phyloP scores from a whole-genome alignment of 2,113 vertebrate genomes.

The Nothoprocta pentlandii region DNA sequence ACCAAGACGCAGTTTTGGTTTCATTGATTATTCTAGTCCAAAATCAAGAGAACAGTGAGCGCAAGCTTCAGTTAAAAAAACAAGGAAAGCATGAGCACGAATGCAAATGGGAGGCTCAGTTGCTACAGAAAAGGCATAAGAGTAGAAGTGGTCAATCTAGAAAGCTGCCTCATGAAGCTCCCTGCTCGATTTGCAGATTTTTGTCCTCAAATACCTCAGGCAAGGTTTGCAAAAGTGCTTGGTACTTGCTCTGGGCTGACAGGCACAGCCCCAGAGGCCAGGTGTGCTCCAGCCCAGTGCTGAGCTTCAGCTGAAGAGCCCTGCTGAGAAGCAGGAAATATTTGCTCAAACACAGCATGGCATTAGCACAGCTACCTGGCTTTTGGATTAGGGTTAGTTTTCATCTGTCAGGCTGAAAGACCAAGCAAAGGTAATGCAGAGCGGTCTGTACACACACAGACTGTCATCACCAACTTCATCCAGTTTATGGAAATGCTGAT shows the following conservation, averaged over 20 bases:
- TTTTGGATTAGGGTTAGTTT: neutral
- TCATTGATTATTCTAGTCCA: neutral
- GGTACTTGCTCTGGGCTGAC: neutral
- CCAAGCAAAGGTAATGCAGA: neutral
- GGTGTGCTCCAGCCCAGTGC: neutral
- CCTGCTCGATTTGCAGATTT: neutral
- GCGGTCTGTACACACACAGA: neutral
- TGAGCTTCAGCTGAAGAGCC: neutral
- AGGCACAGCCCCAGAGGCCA: neutral
- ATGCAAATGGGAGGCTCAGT: neutral
- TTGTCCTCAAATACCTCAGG: neutral
- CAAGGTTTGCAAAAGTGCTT: neutral
- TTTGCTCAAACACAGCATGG: neutral
- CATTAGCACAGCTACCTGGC: neutral
- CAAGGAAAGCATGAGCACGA: neutral
- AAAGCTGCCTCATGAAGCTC: neutral
- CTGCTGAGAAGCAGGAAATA: neutral
- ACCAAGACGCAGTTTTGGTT: neutral
- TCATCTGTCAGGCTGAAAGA: neutral
- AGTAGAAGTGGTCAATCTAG: neutral
- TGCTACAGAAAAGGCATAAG: accelerated
- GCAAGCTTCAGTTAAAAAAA: neutral
- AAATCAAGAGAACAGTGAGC: neutral
- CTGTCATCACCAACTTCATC: neutral
- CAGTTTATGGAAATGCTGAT: neutral